Evolutionary conservation across 2,113 vertebrate species (phyloP).

Genomic region (Crotalus tigris): DNA sequence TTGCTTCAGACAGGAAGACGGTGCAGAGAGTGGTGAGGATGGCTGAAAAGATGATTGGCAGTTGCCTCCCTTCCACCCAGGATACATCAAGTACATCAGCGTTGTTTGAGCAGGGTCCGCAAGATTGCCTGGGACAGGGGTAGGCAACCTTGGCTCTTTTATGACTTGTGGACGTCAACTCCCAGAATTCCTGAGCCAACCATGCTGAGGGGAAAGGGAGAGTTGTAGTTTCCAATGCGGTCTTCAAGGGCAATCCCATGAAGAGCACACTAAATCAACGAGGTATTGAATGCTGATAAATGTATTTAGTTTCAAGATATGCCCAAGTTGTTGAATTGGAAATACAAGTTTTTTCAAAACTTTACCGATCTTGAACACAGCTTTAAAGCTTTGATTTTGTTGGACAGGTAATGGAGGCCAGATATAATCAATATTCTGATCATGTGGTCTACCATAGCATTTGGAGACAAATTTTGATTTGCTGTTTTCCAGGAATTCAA

Average conservation of each 20-base stretch:
- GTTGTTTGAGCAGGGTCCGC: too few relatives aligned
- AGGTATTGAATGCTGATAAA: neutral
- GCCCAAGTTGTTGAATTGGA: neutral
- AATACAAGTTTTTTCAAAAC: constrained; percentile 52
- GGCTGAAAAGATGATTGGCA: too few relatives aligned
- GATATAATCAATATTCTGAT: constrained; percentile 59
- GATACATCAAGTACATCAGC: too few relatives aligned
- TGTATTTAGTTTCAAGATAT: neutral
- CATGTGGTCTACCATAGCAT: constrained; percentile 56
- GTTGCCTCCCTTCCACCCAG: too few relatives aligned
- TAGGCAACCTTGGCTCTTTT: too few relatives aligned
- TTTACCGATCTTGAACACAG: constrained; percentile 53
- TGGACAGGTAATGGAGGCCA: constrained; percentile 57
- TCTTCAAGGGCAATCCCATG: neutral
- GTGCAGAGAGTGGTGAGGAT: too few relatives aligned
- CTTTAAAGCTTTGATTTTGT: constrained; percentile 60
- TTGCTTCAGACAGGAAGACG: too few relatives aligned
- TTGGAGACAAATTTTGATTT: constrained; percentile 31
- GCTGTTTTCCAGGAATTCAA: constrained; percentile 57
- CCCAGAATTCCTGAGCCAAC: too few relatives aligned
- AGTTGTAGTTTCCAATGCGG: neutral
- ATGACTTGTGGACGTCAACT: too few relatives aligned
- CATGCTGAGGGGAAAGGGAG: too few relatives aligned
- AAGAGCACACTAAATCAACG: neutral
- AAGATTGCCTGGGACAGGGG: too few relatives aligned